Conservation (phyloP, 2,113 vertebrate genomes). For the Noctilio leporinus region DNA sequence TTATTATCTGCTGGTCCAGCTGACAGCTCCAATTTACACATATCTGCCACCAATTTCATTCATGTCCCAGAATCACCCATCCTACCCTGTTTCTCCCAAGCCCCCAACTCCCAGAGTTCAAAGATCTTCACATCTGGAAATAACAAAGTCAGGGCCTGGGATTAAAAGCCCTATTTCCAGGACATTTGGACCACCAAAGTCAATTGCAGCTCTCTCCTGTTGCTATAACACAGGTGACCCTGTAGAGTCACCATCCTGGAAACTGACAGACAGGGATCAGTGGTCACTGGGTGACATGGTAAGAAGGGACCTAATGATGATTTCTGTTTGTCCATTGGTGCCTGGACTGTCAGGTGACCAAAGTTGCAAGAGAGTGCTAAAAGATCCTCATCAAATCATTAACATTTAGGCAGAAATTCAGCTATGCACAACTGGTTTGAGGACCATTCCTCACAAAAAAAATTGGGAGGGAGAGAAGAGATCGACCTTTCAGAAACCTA, state of each 20-base stretch:
- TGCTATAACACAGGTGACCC: slow-evolving; percentile 52
- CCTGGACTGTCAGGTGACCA: not conserved
- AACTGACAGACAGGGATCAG: slow-evolving; percentile 29
- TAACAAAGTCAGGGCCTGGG: too few species aligned
- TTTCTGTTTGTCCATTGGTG: slow-evolving; percentile 43
- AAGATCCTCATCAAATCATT: not conserved
- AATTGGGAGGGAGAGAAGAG: not conserved
- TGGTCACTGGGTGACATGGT: slow-evolving; percentile 32
- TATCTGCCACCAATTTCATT: not conserved
- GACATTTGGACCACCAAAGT: not conserved
- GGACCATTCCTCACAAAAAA: not conserved
- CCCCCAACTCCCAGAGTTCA: not conserved
- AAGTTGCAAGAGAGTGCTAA: not conserved
- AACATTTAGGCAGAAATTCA: not conserved
- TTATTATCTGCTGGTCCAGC: not conserved
- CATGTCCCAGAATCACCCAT: not conserved
- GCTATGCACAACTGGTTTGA: rapidly evolving
- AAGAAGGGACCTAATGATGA: not conserved
- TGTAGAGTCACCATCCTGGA: slow-evolving; percentile 32
- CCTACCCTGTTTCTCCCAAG: not conserved
- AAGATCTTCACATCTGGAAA: not conserved
- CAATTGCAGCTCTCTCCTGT: slow-evolving; percentile 43
- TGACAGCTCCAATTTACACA: not conserved
- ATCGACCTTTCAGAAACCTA: not conserved
- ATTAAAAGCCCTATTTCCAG: not conserved